Evolutionary conservation across 1,140 invertebrate genomes (phyloP), one percentile per base, ranked within the genome.

Genomic region (Drosophila pseudoobscura): DNA sequence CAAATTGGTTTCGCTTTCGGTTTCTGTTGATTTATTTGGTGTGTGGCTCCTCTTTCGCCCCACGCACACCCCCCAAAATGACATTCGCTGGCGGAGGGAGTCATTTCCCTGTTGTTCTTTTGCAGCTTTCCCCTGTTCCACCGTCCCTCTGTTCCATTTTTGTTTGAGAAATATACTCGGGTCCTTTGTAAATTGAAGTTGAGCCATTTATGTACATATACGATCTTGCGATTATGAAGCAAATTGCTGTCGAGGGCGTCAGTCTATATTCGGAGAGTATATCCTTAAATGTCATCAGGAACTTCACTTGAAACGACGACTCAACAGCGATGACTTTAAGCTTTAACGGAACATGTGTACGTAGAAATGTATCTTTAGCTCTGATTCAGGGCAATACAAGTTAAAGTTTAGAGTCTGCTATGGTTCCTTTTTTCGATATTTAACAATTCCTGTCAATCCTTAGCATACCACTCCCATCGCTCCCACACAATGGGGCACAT

Each of bases 11-110:
- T 76, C 71, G 71, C 77, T 79, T 79, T 76, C 62, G 76, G 73
- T 85, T 79, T 76, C 75, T 66, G 80, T 80, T 85, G 82, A 85
- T 85, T 85, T 87, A 87, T 85, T 87, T 85, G 73, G 80, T 63
- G 73, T 68, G 76, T 68, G 76, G 73, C 75, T 53, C 49, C 64
- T 51, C 47, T 61, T 47, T 64, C 55, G 56, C 62, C 46, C 54
- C 17, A 50, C 53, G 55, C 51, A 43, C 24, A 26, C 24, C 24
- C 5, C 3, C 31, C 29, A 71, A 41, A 43, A 83, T 73, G 68
- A 82, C 61, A 77, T 69, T 76, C 65, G 3, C 13, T 39, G 11
- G 11, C 11, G 8, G 39, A 24, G 47, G 22, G 43, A 63, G 75
- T 75, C 57, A 61, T 68, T 75, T 44, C 20, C 45, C n/a, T 26